These are phyloP conservation scores for Talpa occidentalis DNA, from an alignment of 2,113 vertebrate species.

Conservation along the genomic window DNA sequence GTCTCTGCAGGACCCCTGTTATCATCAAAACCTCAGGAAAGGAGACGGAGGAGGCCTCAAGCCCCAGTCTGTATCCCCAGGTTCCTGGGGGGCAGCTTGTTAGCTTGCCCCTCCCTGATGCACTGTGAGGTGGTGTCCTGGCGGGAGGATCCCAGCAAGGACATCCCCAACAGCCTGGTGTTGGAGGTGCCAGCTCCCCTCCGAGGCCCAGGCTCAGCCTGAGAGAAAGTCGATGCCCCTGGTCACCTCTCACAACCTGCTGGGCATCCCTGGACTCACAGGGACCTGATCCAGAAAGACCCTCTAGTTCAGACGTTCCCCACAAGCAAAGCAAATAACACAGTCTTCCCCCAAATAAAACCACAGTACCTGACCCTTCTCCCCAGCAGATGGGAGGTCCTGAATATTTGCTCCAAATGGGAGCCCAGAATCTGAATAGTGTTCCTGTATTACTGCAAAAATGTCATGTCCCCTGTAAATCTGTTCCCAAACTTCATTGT, in stretches of 20 bases:
- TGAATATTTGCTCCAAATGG: background rate
- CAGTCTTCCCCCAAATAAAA: background rate
- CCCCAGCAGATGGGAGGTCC: background rate
- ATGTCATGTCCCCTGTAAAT: background rate
- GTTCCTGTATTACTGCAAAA: background rate
- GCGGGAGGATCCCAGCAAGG: background rate
- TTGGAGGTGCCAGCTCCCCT: background rate
- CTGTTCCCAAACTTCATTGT: background rate
- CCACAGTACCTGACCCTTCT: background rate
- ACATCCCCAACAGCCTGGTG: fast-evolving
- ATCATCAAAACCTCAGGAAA: background rate
- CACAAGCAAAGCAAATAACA: background rate
- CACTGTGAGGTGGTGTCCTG: fast-evolving
- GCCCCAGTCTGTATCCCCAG: fast-evolving
- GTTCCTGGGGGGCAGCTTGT: background rate
- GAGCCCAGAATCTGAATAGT: background rate
- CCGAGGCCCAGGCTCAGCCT: background rate
- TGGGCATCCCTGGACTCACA: background rate
- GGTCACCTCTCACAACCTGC: background rate
- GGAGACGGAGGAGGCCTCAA: background rate
- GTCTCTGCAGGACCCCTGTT: background rate
- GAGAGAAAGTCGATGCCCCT: background rate
- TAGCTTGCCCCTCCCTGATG: background rate
- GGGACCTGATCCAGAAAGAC: background rate
- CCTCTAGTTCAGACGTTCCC: background rate